A percentile compares a stretch with the other conserved stretches of the same genome.
These are phyloP conservation scores for Machaerirhynchus nigripectus DNA, from an alignment of 2,113 vertebrate genomes.

Conservation along the genomic window DNA sequence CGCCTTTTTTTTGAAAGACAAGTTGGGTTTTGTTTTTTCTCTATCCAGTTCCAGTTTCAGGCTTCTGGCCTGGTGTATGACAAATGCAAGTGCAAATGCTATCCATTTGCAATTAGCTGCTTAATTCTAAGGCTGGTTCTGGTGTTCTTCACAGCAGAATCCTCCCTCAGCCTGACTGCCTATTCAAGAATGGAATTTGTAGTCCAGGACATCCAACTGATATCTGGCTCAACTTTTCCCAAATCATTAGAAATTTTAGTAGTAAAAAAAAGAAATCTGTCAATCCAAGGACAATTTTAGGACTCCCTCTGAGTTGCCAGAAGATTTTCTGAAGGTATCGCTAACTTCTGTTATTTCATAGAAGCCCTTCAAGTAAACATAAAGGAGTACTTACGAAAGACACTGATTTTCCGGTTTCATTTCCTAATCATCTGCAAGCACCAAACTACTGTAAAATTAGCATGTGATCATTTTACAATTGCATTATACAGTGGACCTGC, in stretches of 20 bases:
- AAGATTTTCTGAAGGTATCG: neutral
- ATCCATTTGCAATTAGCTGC: neutral
- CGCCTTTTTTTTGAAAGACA: neutral
- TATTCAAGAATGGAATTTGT: neutral
- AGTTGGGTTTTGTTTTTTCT: neutral
- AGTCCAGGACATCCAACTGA: neutral
- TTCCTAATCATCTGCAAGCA: neutral
- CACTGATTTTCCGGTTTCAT: neutral
- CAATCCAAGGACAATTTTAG: neutral
- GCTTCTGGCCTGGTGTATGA: neutral
- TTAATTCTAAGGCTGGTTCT: neutral
- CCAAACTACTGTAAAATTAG: neutral
- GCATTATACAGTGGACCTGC: neutral
- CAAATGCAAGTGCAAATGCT: neutral
- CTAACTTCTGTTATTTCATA: neutral
- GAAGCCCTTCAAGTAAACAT: neutral
- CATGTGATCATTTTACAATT: neutral
- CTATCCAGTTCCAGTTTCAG: neutral
- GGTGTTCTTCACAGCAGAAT: neutral
- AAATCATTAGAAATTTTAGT: neutral
- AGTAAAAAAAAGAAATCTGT: neutral
- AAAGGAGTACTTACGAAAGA: neutral
- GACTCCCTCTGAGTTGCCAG: neutral
- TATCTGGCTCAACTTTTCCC: neutral
- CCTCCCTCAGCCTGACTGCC: neutral